Evolutionary conservation across 2,888 invertebrate genomes (phyloP), one percentile per base, ranked within the genome.

Genomic region (Strigamia maritima): DNA sequence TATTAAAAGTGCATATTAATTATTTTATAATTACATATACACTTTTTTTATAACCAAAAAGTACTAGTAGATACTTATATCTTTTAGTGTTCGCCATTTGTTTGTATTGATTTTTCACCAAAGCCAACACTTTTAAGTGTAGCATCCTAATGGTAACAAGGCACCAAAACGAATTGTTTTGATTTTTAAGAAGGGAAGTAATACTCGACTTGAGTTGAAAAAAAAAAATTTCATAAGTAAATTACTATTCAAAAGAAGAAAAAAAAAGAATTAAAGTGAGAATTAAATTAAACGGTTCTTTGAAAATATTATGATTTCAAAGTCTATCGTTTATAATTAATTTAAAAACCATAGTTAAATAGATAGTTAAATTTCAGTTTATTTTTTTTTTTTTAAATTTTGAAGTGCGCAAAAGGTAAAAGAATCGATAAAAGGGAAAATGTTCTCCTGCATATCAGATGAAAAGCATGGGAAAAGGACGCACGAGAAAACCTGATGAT

Each of bases 351-450:
- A n/a, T n/a, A n/a, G n/a, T n/a, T n/a, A n/a, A n/a, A n/a, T n/a
- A n/a, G 44, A 44, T 14, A 44, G 44, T 14, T 44, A 44, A 60
- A 60, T 24, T 24, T 4, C 22, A 60, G 22, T 22, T n/a, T n/a
- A n/a, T 60, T 49, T 60, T 24, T 14, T 10, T 14, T 28, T 28
- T 26, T 26, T 70, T 14, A 16, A 1, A 0, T 8, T 12, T 6
- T 65, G 12, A 70, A 70, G 70, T 70, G 70, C 70, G 70, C 70
- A 26, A 26, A 28, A 70, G 70, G 70, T 70, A 28, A 28, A 70
- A n/a, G 4, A 70, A 70, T 70, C 70, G 28, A 70, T 70, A 28
- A 70, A 16, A 49, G 26, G 70, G 19, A 54, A 26, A n/a, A 26
- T n/a, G n/a, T 0, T 26, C 14, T 70, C 70, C n/a, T 12, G 26